These are phyloP conservation scores for Lasaia peninsularis DNA, from an alignment of 1,140 invertebrate genomes.

Conservation along the genomic window DNA sequence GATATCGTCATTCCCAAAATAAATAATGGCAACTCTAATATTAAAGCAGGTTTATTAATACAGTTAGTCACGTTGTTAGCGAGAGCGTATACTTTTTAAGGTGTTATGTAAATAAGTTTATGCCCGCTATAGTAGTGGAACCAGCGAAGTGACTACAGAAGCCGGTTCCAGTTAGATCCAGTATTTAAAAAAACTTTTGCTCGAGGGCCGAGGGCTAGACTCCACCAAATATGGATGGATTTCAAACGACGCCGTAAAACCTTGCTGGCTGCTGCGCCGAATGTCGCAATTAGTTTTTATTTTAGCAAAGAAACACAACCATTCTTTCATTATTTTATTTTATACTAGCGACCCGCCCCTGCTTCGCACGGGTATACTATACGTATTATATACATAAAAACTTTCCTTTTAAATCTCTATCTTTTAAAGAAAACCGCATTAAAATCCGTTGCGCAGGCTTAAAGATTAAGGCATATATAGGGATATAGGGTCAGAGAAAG, in stretches of 20 bases:
- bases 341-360: no score
- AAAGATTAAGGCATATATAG: no score
- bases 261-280: conserved; percentile 1
- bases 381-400: no score
- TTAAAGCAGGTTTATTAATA: neutral
- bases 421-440: no score
- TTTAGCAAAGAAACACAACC: neutral
- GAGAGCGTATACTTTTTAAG: conserved; percentile 7
- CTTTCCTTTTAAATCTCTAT: no score
- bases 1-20: no score
- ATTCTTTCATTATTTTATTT: no score
- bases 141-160: neutral
- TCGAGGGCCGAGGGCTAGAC: conserved; percentile 4
- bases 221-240: conserved; percentile 2
- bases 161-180: conserved; percentile 3
- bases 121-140: neutral
- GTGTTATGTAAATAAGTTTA: conserved; percentile 15
- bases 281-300: neutral
- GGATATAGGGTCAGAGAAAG: no score
- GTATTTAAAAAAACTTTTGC: conserved; percentile 13
- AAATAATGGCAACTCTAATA: no score
- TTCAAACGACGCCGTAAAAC: neutral
- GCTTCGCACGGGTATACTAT: no score
- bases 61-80: neutral
- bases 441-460: no score